Evolutionary conservation across 92 coral and sea anemone species (phyloP), one percentile per base, ranked within the genome.

Genomic region (Epizoanthus stellaris): DNA sequence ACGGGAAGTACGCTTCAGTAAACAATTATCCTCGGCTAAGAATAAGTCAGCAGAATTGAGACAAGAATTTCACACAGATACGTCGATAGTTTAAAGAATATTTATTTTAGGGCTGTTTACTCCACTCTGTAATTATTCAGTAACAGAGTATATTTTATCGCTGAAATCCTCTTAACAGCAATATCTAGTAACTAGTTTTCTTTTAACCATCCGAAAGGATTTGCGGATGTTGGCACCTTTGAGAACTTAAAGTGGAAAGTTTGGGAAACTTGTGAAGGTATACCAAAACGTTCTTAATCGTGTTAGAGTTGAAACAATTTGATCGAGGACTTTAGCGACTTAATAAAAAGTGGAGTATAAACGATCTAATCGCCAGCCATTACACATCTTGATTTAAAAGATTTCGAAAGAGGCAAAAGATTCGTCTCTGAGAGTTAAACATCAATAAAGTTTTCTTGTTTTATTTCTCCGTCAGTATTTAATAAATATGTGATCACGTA

Each of bases 401-500:
- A 43, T 64, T 79, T 39, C 56, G 11, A 64, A 75, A 57, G 72
- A 79, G 83, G 12, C 30, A 20, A 15, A 23, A 54, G 65, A 15
- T 79, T 68, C 73, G 39, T 68, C 52, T 34, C n/a, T 68, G 57
- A 61, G 47, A 63, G 34, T 5, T 63, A 45, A 62, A 79, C 38
- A 62, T 62, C 42, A 61, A 77, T 77, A 60, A 58, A 21, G 43
- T 79, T 42, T 63, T 40, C 34, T 62, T 79, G 15, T 63, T 79
- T 42, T 62, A 64, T 61, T 79, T 79, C 71, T 9, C 60, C n/a
- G 15, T 79, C 56, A 79, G 72, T 63, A 40, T 79, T 77, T 61
- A 76, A 79, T 79, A 79, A 79, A 79, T 79, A 79, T 63, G 53
- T 62, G 53, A 61, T 62, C 72, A 79, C 83, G 72, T 62, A 79